These are phyloP conservation scores for Euspilapteryx auroguttella DNA, from an alignment of 2,888 invertebrate species.

Conservation along the genomic window DNA sequence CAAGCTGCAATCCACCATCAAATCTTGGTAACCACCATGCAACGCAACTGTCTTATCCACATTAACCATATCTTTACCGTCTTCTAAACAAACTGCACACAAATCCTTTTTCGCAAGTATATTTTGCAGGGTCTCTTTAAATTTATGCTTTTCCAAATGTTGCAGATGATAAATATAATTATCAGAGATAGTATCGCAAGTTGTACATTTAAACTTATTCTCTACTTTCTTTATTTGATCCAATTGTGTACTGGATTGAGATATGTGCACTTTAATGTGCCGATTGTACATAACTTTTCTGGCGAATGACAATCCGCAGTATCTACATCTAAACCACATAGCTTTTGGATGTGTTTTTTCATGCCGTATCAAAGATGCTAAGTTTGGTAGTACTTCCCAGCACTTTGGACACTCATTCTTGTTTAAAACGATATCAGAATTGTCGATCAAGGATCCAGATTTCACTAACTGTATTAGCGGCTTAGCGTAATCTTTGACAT, in stretches of 20 bases:
- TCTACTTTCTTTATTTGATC: slow-evolving; percentile 6
- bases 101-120: slow-evolving; percentile 28
- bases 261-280: slow-evolving; percentile 20
- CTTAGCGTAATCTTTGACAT: slow-evolving; percentile 40
- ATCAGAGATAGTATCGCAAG: slow-evolving; percentile 18
- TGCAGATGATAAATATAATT: slow-evolving; percentile 22
- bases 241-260: no score
- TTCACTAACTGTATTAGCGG: slow-evolving; percentile 33
- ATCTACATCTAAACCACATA: slow-evolving; percentile 40
- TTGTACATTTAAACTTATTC: slow-evolving; percentile 20
- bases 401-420: slow-evolving; percentile 29
- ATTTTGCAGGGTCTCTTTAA: slow-evolving; percentile 26
- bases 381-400: slow-evolving; percentile 27
- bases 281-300: slow-evolving; percentile 22
- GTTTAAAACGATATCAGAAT: slow-evolving; percentile 10
- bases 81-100: slow-evolving; percentile 33
- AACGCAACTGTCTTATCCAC: slow-evolving; percentile 24
- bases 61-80: slow-evolving; percentile 16
- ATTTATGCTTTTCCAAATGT: slow-evolving; percentile 44
- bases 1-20: slow-evolving; percentile 26
- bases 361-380: slow-evolving; percentile 28
- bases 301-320: slow-evolving; percentile 36
- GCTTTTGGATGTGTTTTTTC: slow-evolving; percentile 30
- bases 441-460: slow-evolving; percentile 12
- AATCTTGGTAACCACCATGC: slow-evolving; percentile 33